These are phyloP conservation scores for Microplitis demolitor DNA, from an alignment of 1,140 invertebrate genomes.

Conservation along the genomic window DNA sequence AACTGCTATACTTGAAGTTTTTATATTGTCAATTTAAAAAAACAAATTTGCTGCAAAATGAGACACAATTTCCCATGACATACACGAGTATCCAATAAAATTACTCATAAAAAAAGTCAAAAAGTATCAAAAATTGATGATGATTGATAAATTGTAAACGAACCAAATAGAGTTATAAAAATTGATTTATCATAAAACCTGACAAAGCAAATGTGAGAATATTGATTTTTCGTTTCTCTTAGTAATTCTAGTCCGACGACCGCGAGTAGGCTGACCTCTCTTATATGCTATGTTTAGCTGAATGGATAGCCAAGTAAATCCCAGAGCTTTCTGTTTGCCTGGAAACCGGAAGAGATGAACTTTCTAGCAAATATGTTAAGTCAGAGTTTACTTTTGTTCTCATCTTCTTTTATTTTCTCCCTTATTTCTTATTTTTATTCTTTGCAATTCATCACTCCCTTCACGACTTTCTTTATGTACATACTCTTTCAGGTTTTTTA, in stretches of 20 bases:
- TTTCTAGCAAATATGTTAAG: conserved; percentile 5
- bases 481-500: not conserved
- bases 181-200: not conserved
- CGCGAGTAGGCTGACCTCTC: not conserved
- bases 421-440: not conserved
- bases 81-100: too few species aligned
- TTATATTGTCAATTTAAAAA: too few species aligned
- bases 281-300: not conserved
- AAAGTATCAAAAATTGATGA: too few species aligned
- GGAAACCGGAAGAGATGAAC: not conserved
- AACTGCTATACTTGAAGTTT: too few species aligned
- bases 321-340: not conserved
- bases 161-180: not conserved
- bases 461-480: not conserved
- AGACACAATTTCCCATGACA: too few species aligned
- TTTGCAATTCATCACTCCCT: not conserved
- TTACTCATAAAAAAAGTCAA: too few species aligned
- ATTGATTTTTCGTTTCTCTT: not conserved
- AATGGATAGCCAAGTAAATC: not conserved
- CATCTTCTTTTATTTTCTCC: not conserved
- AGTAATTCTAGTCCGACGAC: not conserved
- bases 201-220: not conserved
- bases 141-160: too few species aligned
- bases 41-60: too few species aligned
- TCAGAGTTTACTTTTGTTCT: not conserved